These are phyloP conservation scores for Enteromius anoplus DNA, from an alignment of 2,797 vertebrate genomes.

Conservation along the genomic window DNA sequence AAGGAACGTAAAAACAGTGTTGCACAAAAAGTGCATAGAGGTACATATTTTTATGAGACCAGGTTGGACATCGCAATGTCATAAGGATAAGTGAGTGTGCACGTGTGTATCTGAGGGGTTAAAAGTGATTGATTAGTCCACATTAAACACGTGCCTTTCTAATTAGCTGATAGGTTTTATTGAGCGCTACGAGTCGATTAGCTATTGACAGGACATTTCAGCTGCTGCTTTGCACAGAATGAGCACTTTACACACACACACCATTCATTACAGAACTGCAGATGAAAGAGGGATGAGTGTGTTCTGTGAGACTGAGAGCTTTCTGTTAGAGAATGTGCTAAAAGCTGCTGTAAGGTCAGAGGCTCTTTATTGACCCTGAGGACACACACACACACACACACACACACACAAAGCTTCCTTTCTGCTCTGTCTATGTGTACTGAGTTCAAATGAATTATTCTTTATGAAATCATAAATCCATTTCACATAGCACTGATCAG, in stretches of 20 bases:
- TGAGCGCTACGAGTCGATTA: slow-evolving; percentile 23
- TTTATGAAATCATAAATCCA: slow-evolving; percentile 14
- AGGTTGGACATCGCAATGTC: background rate
- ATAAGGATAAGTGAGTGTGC: background rate
- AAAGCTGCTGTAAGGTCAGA: slow-evolving; percentile 15
- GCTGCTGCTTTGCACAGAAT: slow-evolving; percentile 20
- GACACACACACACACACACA: background rate
- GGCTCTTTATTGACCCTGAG: slow-evolving; percentile 7
- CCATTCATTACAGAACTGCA: background rate
- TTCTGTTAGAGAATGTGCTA: slow-evolving; percentile 7
- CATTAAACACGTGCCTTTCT: slow-evolving; percentile 33
- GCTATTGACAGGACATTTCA: slow-evolving; percentile 32
- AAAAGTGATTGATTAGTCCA: slow-evolving; percentile 35
- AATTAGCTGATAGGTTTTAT: slow-evolving; percentile 40
- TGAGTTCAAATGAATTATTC: background rate
- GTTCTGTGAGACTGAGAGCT: background rate
- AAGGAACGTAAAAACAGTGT: too few species aligned
- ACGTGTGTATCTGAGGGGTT: background rate
- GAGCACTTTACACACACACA: background rate
- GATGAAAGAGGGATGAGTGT: slow-evolving; percentile 4
- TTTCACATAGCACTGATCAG: background rate
- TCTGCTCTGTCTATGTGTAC: background rate
- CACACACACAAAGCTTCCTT: slow-evolving; percentile 6
- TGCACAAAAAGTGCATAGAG: too few species aligned
- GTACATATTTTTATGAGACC: too few species aligned